phyloP scores from a whole-genome alignment of 2,888 invertebrate genomes.

The Protula sp. region DNA sequence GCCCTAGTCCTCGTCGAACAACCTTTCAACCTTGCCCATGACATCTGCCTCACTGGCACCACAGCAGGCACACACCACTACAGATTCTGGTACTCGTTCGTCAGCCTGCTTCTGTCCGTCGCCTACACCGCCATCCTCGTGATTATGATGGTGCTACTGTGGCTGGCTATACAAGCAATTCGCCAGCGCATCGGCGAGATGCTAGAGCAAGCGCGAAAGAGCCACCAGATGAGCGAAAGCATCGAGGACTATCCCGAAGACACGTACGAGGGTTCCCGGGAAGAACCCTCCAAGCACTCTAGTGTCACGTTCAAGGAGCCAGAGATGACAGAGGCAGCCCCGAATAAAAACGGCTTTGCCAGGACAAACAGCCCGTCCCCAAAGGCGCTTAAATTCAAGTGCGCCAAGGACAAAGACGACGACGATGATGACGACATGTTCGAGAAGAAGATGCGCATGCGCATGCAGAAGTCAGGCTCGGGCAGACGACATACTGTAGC shows the following conservation, averaged over 20 bases:
- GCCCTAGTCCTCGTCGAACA: not conserved
- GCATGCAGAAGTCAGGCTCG: conserved; percentile 7
- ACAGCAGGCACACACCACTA: not conserved
- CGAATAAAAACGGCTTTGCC: not conserved
- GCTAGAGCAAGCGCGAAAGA: not conserved
- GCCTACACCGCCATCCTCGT: not conserved
- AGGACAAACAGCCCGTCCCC: not conserved
- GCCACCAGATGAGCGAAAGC: not conserved
- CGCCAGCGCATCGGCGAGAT: not conserved
- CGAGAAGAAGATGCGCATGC: conserved; percentile 21
- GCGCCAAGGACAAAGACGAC: conserved; percentile 9
- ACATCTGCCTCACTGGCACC: not conserved
- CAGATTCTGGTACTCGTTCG: not conserved
- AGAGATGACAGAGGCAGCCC: not conserved
- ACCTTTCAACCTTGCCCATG: not conserved
- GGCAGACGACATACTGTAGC: conserved; percentile 26
- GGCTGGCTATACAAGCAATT: not conserved
- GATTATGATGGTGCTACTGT: not conserved
- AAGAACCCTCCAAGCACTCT: not conserved
- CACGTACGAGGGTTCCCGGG: not conserved
- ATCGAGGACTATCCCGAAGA: not conserved
- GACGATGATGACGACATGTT: conserved; percentile 16
- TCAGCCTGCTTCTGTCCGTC: not conserved
- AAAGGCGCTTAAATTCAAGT: not conserved
- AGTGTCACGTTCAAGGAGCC: not conserved